Evolutionary conservation across 30 jellyfish, hydroid and myxozoan genomes (phyloP).

Genomic region (Pseudorhiza aurosa): DNA sequence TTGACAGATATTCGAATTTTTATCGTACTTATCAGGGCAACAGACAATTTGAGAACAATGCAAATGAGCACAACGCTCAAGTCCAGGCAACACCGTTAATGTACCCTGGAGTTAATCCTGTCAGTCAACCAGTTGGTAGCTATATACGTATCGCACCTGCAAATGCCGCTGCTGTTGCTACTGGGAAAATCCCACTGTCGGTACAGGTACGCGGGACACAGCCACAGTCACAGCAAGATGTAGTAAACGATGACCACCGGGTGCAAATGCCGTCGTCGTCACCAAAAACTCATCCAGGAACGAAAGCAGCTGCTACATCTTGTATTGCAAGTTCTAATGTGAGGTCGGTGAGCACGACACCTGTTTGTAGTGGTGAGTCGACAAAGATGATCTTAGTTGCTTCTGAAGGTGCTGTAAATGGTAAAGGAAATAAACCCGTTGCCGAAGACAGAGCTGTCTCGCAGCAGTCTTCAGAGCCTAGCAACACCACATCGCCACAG

Average conservation of each 20-base stretch:
- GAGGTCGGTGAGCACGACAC: neutral
- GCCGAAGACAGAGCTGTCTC: neutral
- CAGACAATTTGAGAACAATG: conserved; percentile 43
- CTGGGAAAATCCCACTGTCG: conserved; percentile 23
- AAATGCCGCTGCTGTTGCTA: neutral
- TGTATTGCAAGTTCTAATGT: neutral
- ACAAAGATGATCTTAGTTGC: neutral
- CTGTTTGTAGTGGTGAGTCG: neutral
- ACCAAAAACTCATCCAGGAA: neutral
- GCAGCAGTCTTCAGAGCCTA: neutral
- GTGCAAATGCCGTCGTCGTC: neutral
- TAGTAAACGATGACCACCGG: neutral
- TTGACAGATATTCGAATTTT: conserved; percentile 35
- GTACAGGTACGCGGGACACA: neutral
- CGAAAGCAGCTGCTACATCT: neutral
- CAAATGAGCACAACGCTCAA: conserved; percentile 5
- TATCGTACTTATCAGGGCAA: conserved; percentile 58
- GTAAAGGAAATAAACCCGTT: neutral
- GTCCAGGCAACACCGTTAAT: conserved; percentile 37
- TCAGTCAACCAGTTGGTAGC: conserved; percentile 45
- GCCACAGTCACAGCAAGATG: neutral
- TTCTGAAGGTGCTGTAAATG: neutral
- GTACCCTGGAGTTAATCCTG: conserved; percentile 59
- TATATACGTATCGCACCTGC: conserved; percentile 97
- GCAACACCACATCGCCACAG: neutral